Evolutionary conservation across 1,140 invertebrate genomes (phyloP), one percentile per base, ranked within the genome.

Genomic region (Cotesia chilonis): DNA sequence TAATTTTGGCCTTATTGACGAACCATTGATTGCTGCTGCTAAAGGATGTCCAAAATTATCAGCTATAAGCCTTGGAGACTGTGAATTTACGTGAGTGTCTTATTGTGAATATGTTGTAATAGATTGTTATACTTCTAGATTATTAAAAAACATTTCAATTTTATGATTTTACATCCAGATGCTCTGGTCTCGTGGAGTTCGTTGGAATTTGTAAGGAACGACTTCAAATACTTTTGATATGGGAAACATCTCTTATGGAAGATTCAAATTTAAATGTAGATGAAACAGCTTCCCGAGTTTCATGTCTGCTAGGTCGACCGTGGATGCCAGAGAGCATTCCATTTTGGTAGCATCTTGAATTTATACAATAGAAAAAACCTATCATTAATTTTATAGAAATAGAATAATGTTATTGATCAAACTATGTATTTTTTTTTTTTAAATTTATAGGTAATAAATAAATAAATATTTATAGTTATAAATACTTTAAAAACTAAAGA

Each of bases 281-380:
- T 10, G 68, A 78, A 61, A 71, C 82, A 1, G 75, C 78, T 35
- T 70, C 75, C 4, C 79, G 77, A 41, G 78, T 87, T 4, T 87
- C 86, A 0, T 72, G 74, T 4, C 72, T 84, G 0, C 71, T 87
- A 51, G 81, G 82, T 47, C 79, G 81, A 12, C 76, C 79, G 4
- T 87, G 86, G 86, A 71, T 81, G 65, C 86, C 86, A 4, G 84
- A 87, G 75, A 86, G 79, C 52, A 80, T 86, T 38, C 85, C 86
- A n/a, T 75, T 81, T 20, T 87, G 84, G 79, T 87, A 47, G 10
- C 14, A 54, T 3, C 55, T 47, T 4, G 7, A 37, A 55, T 54
- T 71, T 12, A 41, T 1, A 28, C 3, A 28, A 28, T 28, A 28
- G 28, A 28, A 28, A 28, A 2, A 28, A 28, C 28, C 28, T 28